Percentiles rank a stretch among this genome's conserved stretches.
These are phyloP conservation scores for Copidosoma floridanum DNA, from an alignment of 1,140 invertebrate species.

Conservation along the genomic window DNA sequence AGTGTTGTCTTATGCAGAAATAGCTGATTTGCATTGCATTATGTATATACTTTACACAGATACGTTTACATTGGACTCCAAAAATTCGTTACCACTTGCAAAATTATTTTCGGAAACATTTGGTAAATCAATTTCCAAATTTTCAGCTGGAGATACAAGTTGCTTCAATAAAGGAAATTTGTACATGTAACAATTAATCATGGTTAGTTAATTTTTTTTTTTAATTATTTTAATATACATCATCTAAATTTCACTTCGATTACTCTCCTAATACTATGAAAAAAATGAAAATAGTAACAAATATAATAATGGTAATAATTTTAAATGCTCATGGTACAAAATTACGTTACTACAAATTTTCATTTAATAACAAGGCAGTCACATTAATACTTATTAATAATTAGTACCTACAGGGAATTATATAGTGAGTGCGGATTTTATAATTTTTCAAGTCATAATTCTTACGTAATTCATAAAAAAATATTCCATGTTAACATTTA, in stretches of 20 bases:
- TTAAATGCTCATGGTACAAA: too few species aligned
- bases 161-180: slow-evolving; percentile 53
- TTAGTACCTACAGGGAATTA: too few species aligned
- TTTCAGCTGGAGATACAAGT: slow-evolving; percentile 31
- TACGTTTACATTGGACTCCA: slow-evolving; percentile 44
- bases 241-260: too few species aligned
- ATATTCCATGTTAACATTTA: too few species aligned
- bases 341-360: too few species aligned
- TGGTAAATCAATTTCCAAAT: slow-evolving; percentile 32
- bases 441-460: background rate
- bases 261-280: too few species aligned
- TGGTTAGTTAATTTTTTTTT: background rate
- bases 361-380: too few species aligned
- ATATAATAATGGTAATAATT: too few species aligned
- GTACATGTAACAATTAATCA: slow-evolving; percentile 42
- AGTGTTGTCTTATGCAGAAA: slow-evolving; percentile 49
- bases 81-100: slow-evolving; percentile 40
- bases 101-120: slow-evolving; percentile 41
- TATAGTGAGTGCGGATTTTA: too few species aligned
- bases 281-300: too few species aligned
- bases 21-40: slow-evolving; percentile 37
- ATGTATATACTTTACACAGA: slow-evolving; percentile 47
- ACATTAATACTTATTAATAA: background rate
- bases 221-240: too few species aligned
- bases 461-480: too few species aligned